These are phyloP conservation scores for Galleria mellonella DNA, from an alignment of 1,140 invertebrate species.

Conservation along the genomic window DNA sequence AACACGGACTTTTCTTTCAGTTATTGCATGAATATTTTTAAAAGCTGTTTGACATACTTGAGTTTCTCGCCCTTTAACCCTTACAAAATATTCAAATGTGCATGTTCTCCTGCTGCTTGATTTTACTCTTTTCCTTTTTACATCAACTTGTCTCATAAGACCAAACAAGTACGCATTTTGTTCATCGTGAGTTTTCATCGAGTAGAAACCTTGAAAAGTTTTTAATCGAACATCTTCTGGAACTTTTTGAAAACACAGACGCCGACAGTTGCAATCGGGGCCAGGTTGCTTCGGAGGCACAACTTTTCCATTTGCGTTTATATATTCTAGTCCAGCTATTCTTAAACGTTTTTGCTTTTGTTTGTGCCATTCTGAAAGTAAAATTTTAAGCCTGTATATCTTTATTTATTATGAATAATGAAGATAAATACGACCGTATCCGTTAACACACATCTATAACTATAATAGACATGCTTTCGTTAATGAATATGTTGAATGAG, in stretches of 20 bases:
- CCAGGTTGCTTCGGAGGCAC: conserved; percentile 72
- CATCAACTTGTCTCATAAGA: conserved; percentile 75
- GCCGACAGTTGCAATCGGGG: conserved; percentile 72
- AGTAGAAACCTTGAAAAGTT: conserved; percentile 75
- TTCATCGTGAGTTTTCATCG: conserved; percentile 76
- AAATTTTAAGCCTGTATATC: too few species aligned
- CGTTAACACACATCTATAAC: too few species aligned
- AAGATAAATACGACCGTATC: too few species aligned
- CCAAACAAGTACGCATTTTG: conserved; percentile 77
- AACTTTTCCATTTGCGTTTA: conserved; percentile 75
- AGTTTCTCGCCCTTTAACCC: conserved; percentile 73
- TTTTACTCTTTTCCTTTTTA: conserved; percentile 74
- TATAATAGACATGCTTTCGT: too few species aligned
- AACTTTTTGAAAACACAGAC: conserved; percentile 72
- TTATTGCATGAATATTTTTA: conserved; percentile 76
- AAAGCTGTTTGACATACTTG: conserved; percentile 77
- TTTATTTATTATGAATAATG: too few species aligned
- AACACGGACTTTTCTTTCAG: conserved; percentile 74
- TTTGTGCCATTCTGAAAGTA: conserved; percentile 75
- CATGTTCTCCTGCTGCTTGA: conserved; percentile 72
- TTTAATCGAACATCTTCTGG: conserved; percentile 67
- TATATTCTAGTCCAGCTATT: conserved; percentile 73
- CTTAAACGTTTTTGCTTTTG: conserved; percentile 75
- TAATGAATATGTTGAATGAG: too few species aligned
- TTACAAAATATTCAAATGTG: conserved; percentile 75